Percentiles rank a stretch among this genome's conserved stretches.
Conservation (phyloP, 2,113 vertebrate species). For the Epinephelus cyanopodus region DNA sequence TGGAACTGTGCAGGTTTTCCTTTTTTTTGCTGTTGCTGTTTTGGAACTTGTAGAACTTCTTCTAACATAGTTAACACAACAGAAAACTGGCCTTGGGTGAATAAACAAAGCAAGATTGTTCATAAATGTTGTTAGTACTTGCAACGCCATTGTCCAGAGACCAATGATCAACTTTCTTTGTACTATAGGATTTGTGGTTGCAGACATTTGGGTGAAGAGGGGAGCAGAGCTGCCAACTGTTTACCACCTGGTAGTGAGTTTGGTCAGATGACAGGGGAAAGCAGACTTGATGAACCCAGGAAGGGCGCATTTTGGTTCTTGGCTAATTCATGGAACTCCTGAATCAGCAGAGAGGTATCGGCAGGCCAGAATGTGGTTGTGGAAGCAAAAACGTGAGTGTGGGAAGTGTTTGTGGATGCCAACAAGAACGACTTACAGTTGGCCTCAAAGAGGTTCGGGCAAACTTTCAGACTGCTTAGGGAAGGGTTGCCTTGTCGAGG, state of each 20-base stretch:
- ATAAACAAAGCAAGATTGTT: too few relatives aligned
- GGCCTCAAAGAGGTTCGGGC: background rate
- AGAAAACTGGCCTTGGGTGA: background rate
- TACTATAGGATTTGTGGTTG: background rate
- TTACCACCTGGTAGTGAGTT: background rate
- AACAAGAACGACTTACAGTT: background rate
- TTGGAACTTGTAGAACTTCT: background rate
- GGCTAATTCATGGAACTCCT: background rate
- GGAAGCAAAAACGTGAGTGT: background rate
- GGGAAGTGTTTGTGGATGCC: background rate
- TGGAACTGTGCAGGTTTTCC: background rate
- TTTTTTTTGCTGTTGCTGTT: too few relatives aligned
- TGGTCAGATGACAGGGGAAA: background rate
- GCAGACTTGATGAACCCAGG: background rate
- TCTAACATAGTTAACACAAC: background rate
- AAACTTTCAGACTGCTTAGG: slow-evolving; percentile 6
- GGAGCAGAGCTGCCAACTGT: background rate
- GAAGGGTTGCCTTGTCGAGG: background rate
- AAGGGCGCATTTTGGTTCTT: background rate
- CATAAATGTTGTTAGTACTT: background rate
- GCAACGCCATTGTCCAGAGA: background rate
- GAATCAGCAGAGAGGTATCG: slow-evolving; percentile 7
- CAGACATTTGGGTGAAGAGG: background rate
- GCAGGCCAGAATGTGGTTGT: background rate
- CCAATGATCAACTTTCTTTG: background rate